These are phyloP conservation scores for Aethes cnicana DNA, from an alignment of 2,888 invertebrate species.

Conservation along the genomic window DNA sequence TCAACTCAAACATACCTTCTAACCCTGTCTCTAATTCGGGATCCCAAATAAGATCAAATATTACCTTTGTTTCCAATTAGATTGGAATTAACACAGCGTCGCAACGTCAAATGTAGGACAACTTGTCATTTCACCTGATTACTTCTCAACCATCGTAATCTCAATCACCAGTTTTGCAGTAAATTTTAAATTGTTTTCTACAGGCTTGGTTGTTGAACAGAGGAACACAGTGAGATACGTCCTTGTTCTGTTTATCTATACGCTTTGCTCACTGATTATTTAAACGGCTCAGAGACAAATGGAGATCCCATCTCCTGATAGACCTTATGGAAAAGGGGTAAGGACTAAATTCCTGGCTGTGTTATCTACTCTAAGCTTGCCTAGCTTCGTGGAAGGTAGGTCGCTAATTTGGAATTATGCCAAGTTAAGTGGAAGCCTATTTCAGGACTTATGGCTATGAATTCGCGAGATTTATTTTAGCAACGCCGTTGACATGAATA, in stretches of 20 bases:
- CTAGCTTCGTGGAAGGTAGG: conserved; percentile 16
- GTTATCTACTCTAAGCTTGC: conserved; percentile 13
- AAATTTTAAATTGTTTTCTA: no score
- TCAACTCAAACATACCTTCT: neutral
- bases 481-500: neutral
- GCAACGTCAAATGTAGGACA: no score
- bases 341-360: conserved; percentile 3
- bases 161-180: no score
- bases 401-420: conserved; percentile 32
- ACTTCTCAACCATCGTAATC: no score
- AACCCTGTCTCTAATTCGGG: conserved; percentile 13
- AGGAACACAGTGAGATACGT: no score
- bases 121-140: no score
- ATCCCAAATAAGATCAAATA: conserved; percentile 21
- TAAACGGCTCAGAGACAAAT: no score
- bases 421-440: conserved; percentile 27
- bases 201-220: no score
- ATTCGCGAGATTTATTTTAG: conserved; percentile 11
- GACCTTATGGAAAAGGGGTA: conserved; percentile 5
- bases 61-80: conserved; percentile 17
- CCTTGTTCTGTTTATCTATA: no score
- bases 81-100: conserved; percentile 10
- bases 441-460: conserved; percentile 9
- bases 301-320: neutral
- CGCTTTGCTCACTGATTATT: no score